Evolutionary conservation across 1,140 invertebrate genomes (phyloP).

Genomic region (Drosophila kanapiae): DNA sequence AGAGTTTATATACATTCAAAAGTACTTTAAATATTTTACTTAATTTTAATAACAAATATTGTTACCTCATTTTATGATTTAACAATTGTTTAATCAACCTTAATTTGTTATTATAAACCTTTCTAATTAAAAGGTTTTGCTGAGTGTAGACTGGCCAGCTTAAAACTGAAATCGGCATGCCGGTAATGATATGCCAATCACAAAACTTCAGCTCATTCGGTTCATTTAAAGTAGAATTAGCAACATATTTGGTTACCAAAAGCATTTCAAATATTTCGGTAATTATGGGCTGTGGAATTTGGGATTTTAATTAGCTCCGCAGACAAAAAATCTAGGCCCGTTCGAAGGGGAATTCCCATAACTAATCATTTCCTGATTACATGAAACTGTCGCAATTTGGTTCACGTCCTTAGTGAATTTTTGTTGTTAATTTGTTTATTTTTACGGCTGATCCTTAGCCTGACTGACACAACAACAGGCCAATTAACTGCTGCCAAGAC

Average conservation of each 20-base stretch:
- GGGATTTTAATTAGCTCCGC: constrained; percentile 24
- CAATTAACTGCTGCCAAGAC: constrained; percentile 74
- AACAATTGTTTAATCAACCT: background rate
- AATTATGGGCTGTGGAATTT: constrained; percentile 65
- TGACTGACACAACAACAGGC: constrained; percentile 63
- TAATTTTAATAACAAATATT: too few species aligned
- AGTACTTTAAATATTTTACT: too few species aligned
- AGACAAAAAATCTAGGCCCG: background rate
- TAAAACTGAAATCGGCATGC: constrained; percentile 34
- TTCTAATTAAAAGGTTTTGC: background rate
- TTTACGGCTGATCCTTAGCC: constrained; percentile 52
- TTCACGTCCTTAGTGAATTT: background rate
- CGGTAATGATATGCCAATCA: constrained; percentile 80
- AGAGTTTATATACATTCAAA: background rate
- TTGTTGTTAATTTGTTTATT: constrained; percentile 69
- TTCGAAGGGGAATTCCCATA: constrained; percentile 14
- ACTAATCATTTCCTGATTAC: constrained; percentile 75
- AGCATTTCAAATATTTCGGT: constrained; percentile 58
- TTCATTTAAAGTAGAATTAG: constrained; percentile 76
- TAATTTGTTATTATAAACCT: too few species aligned
- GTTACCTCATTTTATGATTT: background rate
- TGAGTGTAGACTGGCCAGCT: constrained; percentile 20
- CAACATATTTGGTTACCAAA: constrained; percentile 57
- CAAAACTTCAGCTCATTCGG: constrained; percentile 67
- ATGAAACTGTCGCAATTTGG: constrained; percentile 69